Conservation (phyloP, 92 coral and sea anemone species). For the Epizoanthus fatuus region DNA sequence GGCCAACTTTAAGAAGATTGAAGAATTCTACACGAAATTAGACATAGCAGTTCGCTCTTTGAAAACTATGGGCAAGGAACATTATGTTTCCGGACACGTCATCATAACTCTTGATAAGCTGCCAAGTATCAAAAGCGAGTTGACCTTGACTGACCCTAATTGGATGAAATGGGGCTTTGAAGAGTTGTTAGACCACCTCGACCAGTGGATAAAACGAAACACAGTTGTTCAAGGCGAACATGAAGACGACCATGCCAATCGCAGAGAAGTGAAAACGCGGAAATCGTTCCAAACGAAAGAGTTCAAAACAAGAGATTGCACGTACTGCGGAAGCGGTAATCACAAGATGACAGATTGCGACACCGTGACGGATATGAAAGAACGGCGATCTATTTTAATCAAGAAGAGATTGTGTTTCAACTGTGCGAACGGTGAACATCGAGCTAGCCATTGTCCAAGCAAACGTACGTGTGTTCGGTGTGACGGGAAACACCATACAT, state of each 20-base stretch:
- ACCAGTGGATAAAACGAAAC: conserved; percentile 35
- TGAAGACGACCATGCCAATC: conserved; percentile 13
- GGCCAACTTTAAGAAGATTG: conserved; percentile 22
- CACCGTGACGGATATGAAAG: conserved; percentile 33
- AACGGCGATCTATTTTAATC: conserved; percentile 18
- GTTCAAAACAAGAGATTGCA: conserved; percentile 14
- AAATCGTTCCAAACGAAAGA: conserved; percentile 27
- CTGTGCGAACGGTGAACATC: conserved; percentile 32
- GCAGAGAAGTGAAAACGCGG: conserved; percentile 13
- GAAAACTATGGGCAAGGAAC: conserved; percentile 39
- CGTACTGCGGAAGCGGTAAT: conserved; percentile 4
- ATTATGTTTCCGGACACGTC: conserved; percentile 22
- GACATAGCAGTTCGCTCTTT: conserved; percentile 46
- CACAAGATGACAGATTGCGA: too few relatives aligned
- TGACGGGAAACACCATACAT: conserved; percentile 22
- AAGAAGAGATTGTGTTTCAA: conserved; percentile 36
- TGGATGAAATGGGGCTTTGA: conserved; percentile 52
- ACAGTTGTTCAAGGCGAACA: conserved; percentile 22
- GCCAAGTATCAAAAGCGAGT: conserved; percentile 41
- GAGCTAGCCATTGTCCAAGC: conserved; percentile 18
- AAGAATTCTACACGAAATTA: conserved; percentile 19
- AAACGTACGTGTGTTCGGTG: conserved; percentile 3
- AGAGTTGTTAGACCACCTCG: conserved; percentile 33
- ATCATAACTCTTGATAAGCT: conserved; percentile 36
- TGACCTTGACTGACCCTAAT: conserved; percentile 48